Evolutionary conservation across 2,797 vertebrate genomes (phyloP).

Genomic region (Pipistrellus pipistrellus): DNA sequence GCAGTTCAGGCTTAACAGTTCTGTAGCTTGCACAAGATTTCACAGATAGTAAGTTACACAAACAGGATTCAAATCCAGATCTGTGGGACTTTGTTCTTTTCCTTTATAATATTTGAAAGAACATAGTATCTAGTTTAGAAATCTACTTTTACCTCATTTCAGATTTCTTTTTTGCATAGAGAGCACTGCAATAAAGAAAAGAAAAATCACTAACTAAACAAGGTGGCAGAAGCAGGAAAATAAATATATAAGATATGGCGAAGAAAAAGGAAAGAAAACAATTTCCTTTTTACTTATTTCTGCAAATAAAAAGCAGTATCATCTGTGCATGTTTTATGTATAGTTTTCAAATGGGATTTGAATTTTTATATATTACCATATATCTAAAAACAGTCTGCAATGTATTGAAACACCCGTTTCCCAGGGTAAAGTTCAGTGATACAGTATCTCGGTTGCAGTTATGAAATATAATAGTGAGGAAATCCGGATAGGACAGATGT

Average conservation of each 20-base stretch:
- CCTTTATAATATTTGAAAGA: conserved; percentile 48
- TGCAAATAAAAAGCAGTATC: neutral
- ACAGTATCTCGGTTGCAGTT: neutral
- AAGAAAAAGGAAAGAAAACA: neutral
- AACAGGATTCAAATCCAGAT: conserved; percentile 8
- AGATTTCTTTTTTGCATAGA: conserved; percentile 50
- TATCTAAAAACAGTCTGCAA: neutral
- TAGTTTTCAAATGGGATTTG: conserved; percentile 23
- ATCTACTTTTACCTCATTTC: conserved; percentile 40
- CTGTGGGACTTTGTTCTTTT: neutral
- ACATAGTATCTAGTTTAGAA: conserved; percentile 34
- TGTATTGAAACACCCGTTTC: conserved; percentile 31
- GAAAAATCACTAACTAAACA: conserved; percentile 50
- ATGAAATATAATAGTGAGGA: neutral
- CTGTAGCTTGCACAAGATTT: neutral
- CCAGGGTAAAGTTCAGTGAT: neutral
- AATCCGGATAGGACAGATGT: neutral
- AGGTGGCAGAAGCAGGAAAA: conserved; percentile 44
- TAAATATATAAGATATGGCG: neutral
- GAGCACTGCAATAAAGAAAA: neutral
- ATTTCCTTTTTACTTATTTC: conserved; percentile 24
- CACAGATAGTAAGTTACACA: conserved; percentile 6
- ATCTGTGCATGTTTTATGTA: neutral
- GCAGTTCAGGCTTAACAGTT: neutral
- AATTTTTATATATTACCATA: neutral